Percentiles rank a stretch among this genome's conserved stretches.
Evolutionary conservation across 2,113 vertebrate species (phyloP).

Genomic region (Ammodytes marinus): DNA sequence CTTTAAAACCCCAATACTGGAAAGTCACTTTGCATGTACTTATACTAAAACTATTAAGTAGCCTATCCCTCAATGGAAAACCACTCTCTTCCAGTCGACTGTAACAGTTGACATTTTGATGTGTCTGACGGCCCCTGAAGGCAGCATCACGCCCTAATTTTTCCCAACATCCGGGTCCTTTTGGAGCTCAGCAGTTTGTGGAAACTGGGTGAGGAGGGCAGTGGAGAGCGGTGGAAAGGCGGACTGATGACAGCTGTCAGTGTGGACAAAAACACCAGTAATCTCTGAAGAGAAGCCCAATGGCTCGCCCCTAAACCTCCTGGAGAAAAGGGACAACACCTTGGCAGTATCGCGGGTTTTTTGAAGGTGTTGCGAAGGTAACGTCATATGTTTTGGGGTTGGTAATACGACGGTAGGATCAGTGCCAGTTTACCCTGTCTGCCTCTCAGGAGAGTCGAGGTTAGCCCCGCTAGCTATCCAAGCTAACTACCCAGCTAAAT

Average conservation of each 20-base stretch:
- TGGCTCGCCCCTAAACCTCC: constrained; percentile 56
- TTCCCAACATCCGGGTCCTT: constrained; percentile 76
- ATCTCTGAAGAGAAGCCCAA: constrained; percentile 50
- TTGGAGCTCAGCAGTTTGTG: constrained; percentile 51
- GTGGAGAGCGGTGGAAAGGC: constrained; percentile 55
- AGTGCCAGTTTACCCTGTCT: constrained; percentile 67
- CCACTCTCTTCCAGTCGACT: background rate
- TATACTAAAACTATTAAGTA: background rate
- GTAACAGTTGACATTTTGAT: background rate
- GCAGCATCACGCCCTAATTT: constrained; percentile 72
- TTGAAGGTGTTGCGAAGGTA: constrained; percentile 55
- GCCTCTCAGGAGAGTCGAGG: constrained; percentile 58
- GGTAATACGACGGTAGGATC: constrained; percentile 47
- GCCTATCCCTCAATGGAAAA: constrained; percentile 20
- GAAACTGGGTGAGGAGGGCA: constrained; percentile 64
- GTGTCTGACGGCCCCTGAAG: constrained; percentile 50
- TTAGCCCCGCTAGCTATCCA: constrained; percentile 63
- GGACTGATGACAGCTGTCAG: constrained; percentile 84
- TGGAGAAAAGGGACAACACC: constrained; percentile 24
- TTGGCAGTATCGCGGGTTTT: constrained; percentile 6
- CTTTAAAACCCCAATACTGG: background rate
- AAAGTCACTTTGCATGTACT: background rate
- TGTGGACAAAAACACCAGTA: constrained; percentile 70
- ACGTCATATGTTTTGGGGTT: constrained; percentile 16
- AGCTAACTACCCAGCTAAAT: constrained; percentile 65